Evolutionary conservation across 1,140 invertebrate species (phyloP), one percentile per base, ranked within the genome.

Genomic region (Aphelenchoides fujianensis): DNA sequence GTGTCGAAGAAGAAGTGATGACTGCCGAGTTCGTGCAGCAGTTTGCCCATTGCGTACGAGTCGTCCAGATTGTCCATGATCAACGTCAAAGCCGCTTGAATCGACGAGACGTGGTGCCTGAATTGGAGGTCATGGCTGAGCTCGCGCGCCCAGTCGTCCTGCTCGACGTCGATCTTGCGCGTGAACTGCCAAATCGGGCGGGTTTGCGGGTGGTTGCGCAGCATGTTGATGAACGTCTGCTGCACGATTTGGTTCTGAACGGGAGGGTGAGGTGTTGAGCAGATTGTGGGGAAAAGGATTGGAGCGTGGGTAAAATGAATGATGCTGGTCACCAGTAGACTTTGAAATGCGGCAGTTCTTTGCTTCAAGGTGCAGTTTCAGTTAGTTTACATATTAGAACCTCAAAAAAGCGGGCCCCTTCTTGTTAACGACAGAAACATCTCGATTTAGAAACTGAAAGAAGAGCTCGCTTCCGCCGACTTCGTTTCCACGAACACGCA

Each of bases 1-100:
- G 81, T 79, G 64, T 83, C 82, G 61, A 83, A 83, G 71, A 83
- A 83, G 54, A 83, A 83, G 34, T 83, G 82, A 73, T 83, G 80
- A 31, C 78, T 64, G n/a, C 82, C 82, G 53, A 83, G 67, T 64
- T 84, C 74, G 54, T 79, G 73, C 0, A 84, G 67, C 3, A 83
- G 62, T 28, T 72, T 68, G 19, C 68, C 61, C 61, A 83, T 61
- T 31, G 57, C 75, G 19, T 54, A 52, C 27, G 55, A 27, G 62
- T 83, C 81, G 53, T 84, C 83, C 35, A 84, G 41, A 66, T 83
- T 84, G 48, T 83, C 79, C 78, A 84, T 84, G 35, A 83, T 64
- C 72, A 83, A 74, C 27, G 79, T 83, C 19, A 83, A 62, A 1
- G 77, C 77, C 1, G 82, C 81, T 69, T 84, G 83, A 27, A 81